Base-by-base conservation (phyloP, 2,888 invertebrate genomes). In the Pyralis farinalis region DNA sequence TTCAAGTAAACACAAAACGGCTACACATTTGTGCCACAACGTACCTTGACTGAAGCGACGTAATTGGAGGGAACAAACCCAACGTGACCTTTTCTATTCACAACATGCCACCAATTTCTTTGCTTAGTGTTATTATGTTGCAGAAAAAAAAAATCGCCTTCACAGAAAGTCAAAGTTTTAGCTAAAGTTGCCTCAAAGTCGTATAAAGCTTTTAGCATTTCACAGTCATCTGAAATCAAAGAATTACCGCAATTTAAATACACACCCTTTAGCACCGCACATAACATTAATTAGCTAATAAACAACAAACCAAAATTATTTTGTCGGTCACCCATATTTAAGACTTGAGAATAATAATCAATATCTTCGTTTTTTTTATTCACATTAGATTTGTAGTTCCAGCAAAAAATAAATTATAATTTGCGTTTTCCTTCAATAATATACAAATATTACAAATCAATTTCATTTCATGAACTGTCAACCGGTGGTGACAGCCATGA, bases 1-100 rank as follows among this genome's bases (percentile, higher is more conserved):
- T 16, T 16, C 16, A 16, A 3, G 16, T n/a, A n/a, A n/a, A 16
- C 16, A 16, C 16, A 16, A 2, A 16, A 3, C 16, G 2, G 4
- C 16, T 16, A 22, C 43, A 35, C 34, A 59, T 60, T 54, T 56
- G 56, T 47, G 30, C 34, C 7, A 20, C 47, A 46, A 54, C 69
- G 81, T 71, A 95, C 96, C 90, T 94, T 94, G 60, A 95, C 91
- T 61, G 92, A 91, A 59, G 93, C 92, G 42, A 96, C 95, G 83
- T 96, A 96, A 90, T 96, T 96, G 37, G 95, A 96, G 45, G 96
- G 96, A 54, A 96, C 95, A 67, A 95, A 96, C 37, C 96, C 96
- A 53, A 95, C 91, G 75, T 95, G 94, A 58, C 95, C 96, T 70
- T 92, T 92, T 72, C 91, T 93, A 83, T 95, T 95, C 55, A 96